Evolutionary conservation across 2,797 vertebrate species (phyloP).

Genomic region (Limosa lapponica): DNA sequence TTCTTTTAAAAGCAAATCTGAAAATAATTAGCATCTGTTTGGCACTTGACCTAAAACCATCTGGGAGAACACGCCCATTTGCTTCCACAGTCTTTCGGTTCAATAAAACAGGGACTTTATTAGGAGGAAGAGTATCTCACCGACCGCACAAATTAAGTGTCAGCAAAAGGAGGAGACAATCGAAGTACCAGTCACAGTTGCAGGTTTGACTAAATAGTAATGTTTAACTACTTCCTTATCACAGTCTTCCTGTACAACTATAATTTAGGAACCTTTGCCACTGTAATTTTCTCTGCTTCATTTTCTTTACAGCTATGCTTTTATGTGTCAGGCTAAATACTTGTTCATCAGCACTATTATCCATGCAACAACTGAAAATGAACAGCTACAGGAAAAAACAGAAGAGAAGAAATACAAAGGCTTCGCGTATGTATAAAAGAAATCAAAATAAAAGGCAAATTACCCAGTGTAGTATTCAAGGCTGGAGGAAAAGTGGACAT

Average conservation of each 20-base stretch:
- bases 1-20: background rate
- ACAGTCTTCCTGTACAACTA: conserved; percentile 61
- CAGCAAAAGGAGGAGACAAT: conserved; percentile 72
- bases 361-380: conserved; percentile 60
- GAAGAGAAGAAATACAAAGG: conserved; percentile 25
- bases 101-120: conserved; percentile 42
- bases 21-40: background rate
- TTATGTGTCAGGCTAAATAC: conserved; percentile 47
- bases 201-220: conserved; percentile 70
- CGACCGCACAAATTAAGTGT: conserved; percentile 66
- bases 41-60: background rate
- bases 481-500: background rate
- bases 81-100: background rate
- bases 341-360: conserved; percentile 64
- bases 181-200: conserved; percentile 38
- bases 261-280: conserved; percentile 76
- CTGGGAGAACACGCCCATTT: background rate
- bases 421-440: background rate
- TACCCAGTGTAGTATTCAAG: background rate
- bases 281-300: conserved; percentile 66
- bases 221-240: conserved; percentile 81
- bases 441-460: background rate
- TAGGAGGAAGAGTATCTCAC: conserved; percentile 18
- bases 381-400: background rate
- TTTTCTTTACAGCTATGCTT: conserved; percentile 55